Evolutionary conservation across 2,888 invertebrate genomes (phyloP), one percentile per base, ranked within the genome.

Genomic region (Cosmorhoe ocellata): DNA sequence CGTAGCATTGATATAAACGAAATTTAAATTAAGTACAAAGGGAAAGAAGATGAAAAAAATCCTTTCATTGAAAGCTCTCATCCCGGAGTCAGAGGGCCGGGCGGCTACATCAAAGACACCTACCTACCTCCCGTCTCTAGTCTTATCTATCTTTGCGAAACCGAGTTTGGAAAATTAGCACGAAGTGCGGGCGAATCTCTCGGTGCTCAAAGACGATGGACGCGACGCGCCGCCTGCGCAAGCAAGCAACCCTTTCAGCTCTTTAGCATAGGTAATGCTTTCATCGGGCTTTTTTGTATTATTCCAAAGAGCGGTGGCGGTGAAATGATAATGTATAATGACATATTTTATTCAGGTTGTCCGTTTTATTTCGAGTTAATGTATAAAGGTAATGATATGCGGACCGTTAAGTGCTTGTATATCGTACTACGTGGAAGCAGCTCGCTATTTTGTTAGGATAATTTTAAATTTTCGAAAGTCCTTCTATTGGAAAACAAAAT

Each of bases 11-110:
- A 89, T 90, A 90, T 90, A 90, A 90, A 90, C 90, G 90, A 90
- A 90, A 90, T 90, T 90, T 90, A 90, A 90, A 90, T 90, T 90
- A 90, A 90, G 87, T 89, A 90, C 90, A 90, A 90, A 90, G 88
- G 84, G 84, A 89, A 86, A 84, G 86, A 83, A 87, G 87, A 87
- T 85, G 84, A 86, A 88, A 90, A 87, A 90, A 89, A 90, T 90
- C 90, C 90, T 90, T 90, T 90, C 89, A 90, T 86, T 86, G 89
- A 88, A 84, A 86, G 87, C 88, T 85, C 87, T 88, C 88, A 84
- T 87, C 81, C 80, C 80, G 79, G 78, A 84, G 87, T 85, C 81
- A 83, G 84, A 82, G 85, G 86, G 86, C 78, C 82, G 82, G 83
- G 83, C 84, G 85, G 88, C 84, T 79, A 89, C 89, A 89, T 89